Evolutionary conservation across 1,140 invertebrate genomes (phyloP).

Genomic region (Telenomus remus): DNA sequence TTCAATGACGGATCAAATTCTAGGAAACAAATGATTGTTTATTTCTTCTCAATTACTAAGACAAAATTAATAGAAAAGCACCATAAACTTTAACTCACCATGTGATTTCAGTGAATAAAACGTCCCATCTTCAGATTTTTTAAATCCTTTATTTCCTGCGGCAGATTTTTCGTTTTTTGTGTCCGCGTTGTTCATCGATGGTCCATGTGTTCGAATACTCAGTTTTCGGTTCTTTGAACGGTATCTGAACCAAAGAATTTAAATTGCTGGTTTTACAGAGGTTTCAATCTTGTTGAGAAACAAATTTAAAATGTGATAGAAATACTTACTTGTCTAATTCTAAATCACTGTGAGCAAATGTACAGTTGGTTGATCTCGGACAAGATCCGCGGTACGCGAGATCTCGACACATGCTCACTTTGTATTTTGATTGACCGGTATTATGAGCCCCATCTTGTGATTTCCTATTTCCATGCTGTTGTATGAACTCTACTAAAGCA

Average conservation of each 20-base stretch:
- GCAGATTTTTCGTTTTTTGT: conserved; percentile 63
- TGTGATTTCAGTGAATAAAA: conserved; percentile 67
- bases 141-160: conserved; percentile 63
- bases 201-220: conserved; percentile 64
- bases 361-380: conserved; percentile 90
- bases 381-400: conserved; percentile 85
- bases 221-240: conserved; percentile 78
- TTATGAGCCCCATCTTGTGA: conserved; percentile 76
- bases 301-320: not conserved
- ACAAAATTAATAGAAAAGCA: not conserved
- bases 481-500: conserved; percentile 89
- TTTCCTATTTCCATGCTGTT: conserved; percentile 84
- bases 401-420: conserved; percentile 94
- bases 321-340: conserved; percentile 87
- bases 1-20: conserved; percentile 64
- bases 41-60: too few species aligned
- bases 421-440: conserved; percentile 86
- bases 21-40: conserved; percentile 44
- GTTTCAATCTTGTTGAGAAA: too few species aligned
- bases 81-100: conserved; percentile 54
- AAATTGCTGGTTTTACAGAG: too few species aligned
- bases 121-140: conserved; percentile 65
- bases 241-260: conserved; percentile 72
- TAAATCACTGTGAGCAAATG: conserved; percentile 93
- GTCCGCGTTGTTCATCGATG: conserved; percentile 57